These are phyloP conservation scores for Caenorhabditis tropicalis DNA, from an alignment of 1,140 invertebrate species.

Conservation along the genomic window DNA sequence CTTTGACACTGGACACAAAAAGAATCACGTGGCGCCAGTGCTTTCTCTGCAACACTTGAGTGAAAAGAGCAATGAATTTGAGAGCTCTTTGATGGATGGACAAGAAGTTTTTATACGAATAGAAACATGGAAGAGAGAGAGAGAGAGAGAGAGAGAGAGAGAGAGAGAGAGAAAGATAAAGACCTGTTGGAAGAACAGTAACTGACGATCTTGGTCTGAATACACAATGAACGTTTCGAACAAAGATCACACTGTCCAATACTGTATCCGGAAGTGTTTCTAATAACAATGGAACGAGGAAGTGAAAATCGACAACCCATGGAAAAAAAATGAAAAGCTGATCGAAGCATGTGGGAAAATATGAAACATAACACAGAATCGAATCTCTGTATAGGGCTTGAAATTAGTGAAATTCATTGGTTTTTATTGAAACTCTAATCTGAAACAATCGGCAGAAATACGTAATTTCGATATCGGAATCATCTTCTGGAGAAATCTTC, in stretches of 20 bases:
- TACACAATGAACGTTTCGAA: neutral
- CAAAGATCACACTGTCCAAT: neutral
- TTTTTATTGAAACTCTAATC: too few relatives aligned
- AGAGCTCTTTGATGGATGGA: neutral
- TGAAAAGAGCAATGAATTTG: neutral
- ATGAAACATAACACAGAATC: neutral
- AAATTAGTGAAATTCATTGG: too few relatives aligned
- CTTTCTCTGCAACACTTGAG: constrained; percentile 12
- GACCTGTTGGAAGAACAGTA: neutral
- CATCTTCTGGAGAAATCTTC: too few relatives aligned
- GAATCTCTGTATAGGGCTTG: too few relatives aligned
- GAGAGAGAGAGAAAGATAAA: neutral
- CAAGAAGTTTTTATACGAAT: neutral
- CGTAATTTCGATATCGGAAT: too few relatives aligned
- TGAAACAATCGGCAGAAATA: too few relatives aligned
- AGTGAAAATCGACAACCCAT: neutral
- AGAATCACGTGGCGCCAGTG: constrained; percentile 3
- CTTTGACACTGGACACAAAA: constrained; percentile 15
- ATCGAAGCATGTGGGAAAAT: neutral
- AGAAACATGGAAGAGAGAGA: too few relatives aligned
- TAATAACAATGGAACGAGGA: neutral
- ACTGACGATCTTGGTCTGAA: neutral
- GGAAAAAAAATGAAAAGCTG: neutral
- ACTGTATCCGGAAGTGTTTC: neutral
- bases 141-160: too few relatives aligned